These are phyloP conservation scores for Microchrysa polita DNA, from an alignment of 2,888 invertebrate genomes.

Conservation along the genomic window DNA sequence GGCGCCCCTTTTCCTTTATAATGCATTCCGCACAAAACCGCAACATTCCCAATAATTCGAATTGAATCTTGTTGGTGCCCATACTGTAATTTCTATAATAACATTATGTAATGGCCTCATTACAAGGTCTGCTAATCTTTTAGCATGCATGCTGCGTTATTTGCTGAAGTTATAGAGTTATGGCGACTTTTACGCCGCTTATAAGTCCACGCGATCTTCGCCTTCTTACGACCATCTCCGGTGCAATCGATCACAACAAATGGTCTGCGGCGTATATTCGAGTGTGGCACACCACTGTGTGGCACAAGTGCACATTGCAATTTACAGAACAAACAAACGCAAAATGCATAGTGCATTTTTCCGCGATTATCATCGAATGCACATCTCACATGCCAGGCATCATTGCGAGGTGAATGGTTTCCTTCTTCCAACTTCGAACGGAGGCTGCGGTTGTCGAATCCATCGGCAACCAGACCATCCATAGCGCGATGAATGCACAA, in stretches of 20 bases:
- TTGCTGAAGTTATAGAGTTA: not conserved
- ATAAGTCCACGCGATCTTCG: slow-evolving; percentile 12
- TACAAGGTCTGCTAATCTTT: slow-evolving; percentile 40
- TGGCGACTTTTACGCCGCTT: not conserved
- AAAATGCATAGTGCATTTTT: slow-evolving; percentile 18
- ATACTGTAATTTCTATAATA: slow-evolving; percentile 36
- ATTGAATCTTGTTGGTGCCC: slow-evolving; percentile 21
- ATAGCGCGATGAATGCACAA: slow-evolving; percentile 5
- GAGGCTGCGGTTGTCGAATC: not conserved
- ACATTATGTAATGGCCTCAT: slow-evolving; percentile 44
- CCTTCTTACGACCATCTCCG: not conserved
- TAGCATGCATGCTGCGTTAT: slow-evolving; percentile 13
- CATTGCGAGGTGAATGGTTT: not conserved
- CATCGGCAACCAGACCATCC: slow-evolving; percentile 5
- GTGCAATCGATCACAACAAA: slow-evolving; percentile 35
- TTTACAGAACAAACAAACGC: slow-evolving; percentile 36
- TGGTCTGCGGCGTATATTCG: not conserved
- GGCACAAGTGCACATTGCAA: slow-evolving; percentile 24
- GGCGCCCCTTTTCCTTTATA: not conserved
- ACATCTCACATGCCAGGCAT: not conserved
- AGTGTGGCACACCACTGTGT: slow-evolving; percentile 3
- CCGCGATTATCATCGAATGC: not conserved
- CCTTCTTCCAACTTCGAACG: not conserved
- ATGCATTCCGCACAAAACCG: slow-evolving; percentile 28
- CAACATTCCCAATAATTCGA: slow-evolving; percentile 18